phyloP scores from a whole-genome alignment of 2,113 vertebrate genomes.

The Muntiacus reevesi region DNA sequence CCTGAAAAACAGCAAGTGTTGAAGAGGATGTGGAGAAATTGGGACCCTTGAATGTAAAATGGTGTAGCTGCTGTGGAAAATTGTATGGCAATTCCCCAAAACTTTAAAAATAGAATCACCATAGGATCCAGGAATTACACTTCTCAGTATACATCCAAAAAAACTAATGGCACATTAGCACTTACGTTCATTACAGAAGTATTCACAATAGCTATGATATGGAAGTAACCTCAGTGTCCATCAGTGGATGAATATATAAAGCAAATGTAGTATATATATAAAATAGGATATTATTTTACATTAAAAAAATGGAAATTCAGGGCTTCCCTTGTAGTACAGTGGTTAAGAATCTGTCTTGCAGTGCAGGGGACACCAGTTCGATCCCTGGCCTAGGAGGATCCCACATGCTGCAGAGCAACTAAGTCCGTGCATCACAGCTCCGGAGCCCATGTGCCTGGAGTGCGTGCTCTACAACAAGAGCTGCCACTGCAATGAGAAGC shows the following conservation, averaged over 20 bases:
- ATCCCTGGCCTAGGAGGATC: not conserved
- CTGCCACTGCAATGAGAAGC: not conserved
- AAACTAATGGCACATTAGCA: not conserved
- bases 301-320: not conserved
- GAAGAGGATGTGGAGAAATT: not conserved
- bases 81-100: no score
- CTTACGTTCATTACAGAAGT: accelerated
- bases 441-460: not conserved
- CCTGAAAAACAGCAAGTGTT: not conserved
- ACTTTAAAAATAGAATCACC: not conserved
- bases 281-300: not conserved
- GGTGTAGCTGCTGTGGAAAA: not conserved
- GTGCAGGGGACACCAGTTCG: not conserved
- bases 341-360: not conserved
- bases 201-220: not conserved
- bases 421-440: not conserved
- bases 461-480: accelerated
- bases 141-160: not conserved
- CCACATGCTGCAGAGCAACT: not conserved
- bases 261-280: not conserved
- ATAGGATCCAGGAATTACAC: not conserved
- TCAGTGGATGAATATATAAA: not conserved
- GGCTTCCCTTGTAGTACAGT: not conserved
- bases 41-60: accelerated
- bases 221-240: not conserved